Evolutionary conservation across 2,888 invertebrate species (phyloP), one percentile per base, ranked within the genome.

Genomic region (Pheosia gnoma): DNA sequence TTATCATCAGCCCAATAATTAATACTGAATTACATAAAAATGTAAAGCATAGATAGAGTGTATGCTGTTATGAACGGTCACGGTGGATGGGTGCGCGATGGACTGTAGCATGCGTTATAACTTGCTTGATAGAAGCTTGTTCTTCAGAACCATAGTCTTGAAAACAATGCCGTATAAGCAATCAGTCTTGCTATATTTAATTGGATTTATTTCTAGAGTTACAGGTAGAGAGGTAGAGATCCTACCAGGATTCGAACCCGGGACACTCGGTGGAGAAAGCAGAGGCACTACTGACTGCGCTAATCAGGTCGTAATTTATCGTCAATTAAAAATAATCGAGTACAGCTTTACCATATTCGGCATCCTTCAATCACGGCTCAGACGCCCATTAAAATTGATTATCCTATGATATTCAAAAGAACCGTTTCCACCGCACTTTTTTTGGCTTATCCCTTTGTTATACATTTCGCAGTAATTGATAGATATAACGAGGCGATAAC

Each of bases 11-110:
- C 55, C 67, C 66, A 61, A 70, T 80, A 79, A 77, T 77, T 81
- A 81, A 76, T 77, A 71, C 76, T 70, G 71, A 80, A 78, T 83
- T 80, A 76, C 77, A 71, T 78, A 80, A 78, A 80, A 76, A 81
- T 80, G 78, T 71, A 70, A 76, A 77, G 60, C 67, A 25, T 25
- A 25, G 25, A 59, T 72, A 63, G 62, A 55, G 58, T 51, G 39
- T 59, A 55, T 66, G 59, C 60, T 58, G 70, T 68, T 72, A 68
- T 60, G 70, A 66, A 72, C 76, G 72, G 78, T 74, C 69, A 73
- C 74, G 71, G 66, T 76, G 62, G 62, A 43, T 78, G 70, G 51
- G 69, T 67, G 65, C 65, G 77, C 70, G 70, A 83, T 83, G 68
- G 77, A 66, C 74, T 73, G 69, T 58, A 64, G 49, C 61, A 58